Conservation (phyloP, 2,888 invertebrate genomes). For the Odontomyia ornata region DNA sequence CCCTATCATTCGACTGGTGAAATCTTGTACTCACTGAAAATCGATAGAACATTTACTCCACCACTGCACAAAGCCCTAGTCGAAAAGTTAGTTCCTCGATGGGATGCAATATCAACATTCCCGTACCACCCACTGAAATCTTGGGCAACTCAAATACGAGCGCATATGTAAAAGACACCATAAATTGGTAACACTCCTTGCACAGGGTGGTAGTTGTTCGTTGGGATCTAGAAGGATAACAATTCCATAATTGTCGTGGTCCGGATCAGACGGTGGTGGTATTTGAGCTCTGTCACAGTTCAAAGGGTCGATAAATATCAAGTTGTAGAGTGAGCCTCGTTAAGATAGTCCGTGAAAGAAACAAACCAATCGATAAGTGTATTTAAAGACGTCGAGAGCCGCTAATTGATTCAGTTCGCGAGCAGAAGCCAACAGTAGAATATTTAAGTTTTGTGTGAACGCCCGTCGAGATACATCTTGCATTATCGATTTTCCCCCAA, state of each 20-base stretch:
- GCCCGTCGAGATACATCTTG: not conserved
- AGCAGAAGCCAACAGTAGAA: not conserved
- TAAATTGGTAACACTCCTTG: not conserved
- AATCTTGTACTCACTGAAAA: not conserved
- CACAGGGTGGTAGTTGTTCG: not conserved
- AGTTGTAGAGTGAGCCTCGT: not conserved
- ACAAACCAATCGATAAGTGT: conserved; percentile 25
- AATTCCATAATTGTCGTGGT: conserved; percentile 30
- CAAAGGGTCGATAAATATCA: conserved; percentile 13
- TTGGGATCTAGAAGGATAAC: not conserved
- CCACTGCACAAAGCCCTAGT: no score
- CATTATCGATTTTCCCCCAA: conserved; percentile 39
- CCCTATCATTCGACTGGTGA: not conserved
- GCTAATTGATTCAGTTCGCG: conserved; percentile 7
- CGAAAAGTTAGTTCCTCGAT: not conserved
- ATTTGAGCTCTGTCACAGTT: conserved; percentile 7
- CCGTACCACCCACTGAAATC: not conserved
- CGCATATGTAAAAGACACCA: no score
- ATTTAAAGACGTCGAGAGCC: conserved; percentile 32
- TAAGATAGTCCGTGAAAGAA: not conserved
- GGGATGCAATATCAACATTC: not conserved
- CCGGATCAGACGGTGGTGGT: conserved; percentile 17
- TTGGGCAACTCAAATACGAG: not conserved
- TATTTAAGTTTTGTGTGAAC: not conserved
- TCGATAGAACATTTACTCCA: not conserved